Evolutionary conservation across 1,140 invertebrate species (phyloP).

Genomic region (Venustaconcha ellipsiformis): DNA sequence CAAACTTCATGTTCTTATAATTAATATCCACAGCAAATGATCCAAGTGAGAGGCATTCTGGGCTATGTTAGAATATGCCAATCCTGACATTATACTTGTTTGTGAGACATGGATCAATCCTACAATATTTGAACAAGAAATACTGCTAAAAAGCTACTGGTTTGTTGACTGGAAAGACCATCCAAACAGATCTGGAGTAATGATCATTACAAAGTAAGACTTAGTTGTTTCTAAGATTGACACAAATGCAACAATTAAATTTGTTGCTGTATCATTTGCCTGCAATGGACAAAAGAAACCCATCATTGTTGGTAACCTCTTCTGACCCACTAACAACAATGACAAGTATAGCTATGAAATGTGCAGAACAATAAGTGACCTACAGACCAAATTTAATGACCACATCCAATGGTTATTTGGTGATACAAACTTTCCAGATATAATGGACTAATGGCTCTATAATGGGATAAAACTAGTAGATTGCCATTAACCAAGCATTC

Average conservation of each 20-base stretch:
- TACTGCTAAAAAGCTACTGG: no score
- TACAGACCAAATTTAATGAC: background rate
- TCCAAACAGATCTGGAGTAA: background rate
- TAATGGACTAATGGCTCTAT: constrained; percentile 7
- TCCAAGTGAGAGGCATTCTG: constrained; percentile 7
- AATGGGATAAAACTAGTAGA: background rate
- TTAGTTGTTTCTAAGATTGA: background rate
- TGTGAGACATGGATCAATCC: constrained; percentile 4
- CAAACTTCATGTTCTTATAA: background rate
- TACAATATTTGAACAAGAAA: no score
- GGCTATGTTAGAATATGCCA: background rate
- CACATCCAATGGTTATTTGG: background rate
- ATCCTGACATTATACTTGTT: constrained; percentile 1
- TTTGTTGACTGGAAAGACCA: background rate
- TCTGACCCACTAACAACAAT: constrained; percentile 5
- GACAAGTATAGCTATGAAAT: background rate
- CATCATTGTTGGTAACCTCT: background rate
- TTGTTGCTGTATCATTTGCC: background rate
- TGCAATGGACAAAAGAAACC: background rate
- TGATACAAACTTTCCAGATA: constrained; percentile 1
- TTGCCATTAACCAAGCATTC: constrained; percentile 8
- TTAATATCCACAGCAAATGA: constrained; percentile 6
- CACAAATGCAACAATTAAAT: background rate
- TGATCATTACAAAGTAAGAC: background rate
- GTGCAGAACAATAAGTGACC: background rate